Evolutionary conservation across 1,140 invertebrate species (phyloP).

Genomic region (Drosophila nannoptera): DNA sequence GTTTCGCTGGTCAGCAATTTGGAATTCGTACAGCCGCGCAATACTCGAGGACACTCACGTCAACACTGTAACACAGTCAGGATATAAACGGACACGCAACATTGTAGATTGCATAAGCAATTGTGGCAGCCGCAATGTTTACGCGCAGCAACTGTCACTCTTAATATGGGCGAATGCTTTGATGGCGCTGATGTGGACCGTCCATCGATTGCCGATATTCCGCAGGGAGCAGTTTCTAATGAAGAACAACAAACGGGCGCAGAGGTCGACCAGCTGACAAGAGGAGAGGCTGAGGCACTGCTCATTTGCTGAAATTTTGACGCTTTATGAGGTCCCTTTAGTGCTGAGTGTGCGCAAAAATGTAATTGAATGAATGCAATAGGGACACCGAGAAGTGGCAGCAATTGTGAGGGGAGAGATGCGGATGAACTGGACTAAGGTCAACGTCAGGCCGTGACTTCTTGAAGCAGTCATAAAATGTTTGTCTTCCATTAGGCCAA

Average conservation of each 20-base stretch:
- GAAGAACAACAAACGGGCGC: constrained; percentile 49
- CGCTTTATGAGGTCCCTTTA: constrained; percentile 77
- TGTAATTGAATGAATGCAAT: constrained; percentile 71
- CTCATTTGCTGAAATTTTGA: constrained; percentile 74
- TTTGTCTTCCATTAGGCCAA: constrained; percentile 74
- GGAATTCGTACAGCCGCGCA: constrained; percentile 10
- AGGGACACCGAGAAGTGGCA: constrained; percentile 2
- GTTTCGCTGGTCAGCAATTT: constrained; percentile 37
- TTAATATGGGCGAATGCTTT: constrained; percentile 72
- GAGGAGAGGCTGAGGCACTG: constrained; percentile 12
- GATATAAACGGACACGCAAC: constrained; percentile 7
- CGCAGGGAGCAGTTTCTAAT: constrained; percentile 71
- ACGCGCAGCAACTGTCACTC: constrained; percentile 57
- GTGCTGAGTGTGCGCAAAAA: constrained; percentile 77
- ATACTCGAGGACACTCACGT: not conserved
- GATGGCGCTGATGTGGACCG: constrained; percentile 60
- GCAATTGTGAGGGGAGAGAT: not conserved
- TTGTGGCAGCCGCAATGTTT: constrained; percentile 62
- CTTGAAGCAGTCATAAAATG: constrained; percentile 59
- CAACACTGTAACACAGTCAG: not conserved
- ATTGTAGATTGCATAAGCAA: constrained; percentile 42
- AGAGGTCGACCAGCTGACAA: not conserved
- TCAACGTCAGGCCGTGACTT: constrained; percentile 43
- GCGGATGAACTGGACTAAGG: constrained; percentile 27
- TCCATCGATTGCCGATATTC: constrained; percentile 47